Base-by-base conservation (phyloP, 2,113 vertebrate species). In the Cheilinus undulatus region DNA sequence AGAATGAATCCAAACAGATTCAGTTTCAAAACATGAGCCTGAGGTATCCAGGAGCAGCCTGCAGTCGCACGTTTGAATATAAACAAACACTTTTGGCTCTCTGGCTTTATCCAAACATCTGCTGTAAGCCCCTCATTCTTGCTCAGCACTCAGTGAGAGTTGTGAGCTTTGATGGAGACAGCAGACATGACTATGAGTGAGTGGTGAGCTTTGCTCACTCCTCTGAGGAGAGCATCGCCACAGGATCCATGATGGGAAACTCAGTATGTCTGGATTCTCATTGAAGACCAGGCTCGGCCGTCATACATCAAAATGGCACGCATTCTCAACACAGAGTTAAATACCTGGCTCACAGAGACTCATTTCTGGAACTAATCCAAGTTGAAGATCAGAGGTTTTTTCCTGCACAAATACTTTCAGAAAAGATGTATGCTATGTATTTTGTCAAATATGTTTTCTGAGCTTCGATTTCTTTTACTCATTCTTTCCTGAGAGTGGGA, bases 1-100 rank as follows among this genome's bases (percentile, higher is more conserved):
- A 70, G 78, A 82, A 86, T 69, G 62, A 82, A 72, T 90, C 69
- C 84, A 86, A 91, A 86, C 81, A 40, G 83, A 88, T 92, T 76
- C 45, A 26, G 80, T 93, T 93, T 92, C 91, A 88, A 91, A 92
- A 93, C 86, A 89, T 85, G 65, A 82, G 62, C 77, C 72, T 24
- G 58, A 62, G 66, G 66, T 78, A 75, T 82, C 69, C 34, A 59
- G 26, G 53, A 88, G 72, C 67, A 52, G 68, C 74, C 76, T 65
- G 70, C 57, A 73, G 68, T 82, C 76, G 19, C 69, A 89, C 76
- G 62, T 86, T 77, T 30, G 54, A 59, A 78, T 67, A 60, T 81
- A 85, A 86, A 89, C 80, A 83, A 79, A 88, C 76, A 70, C 80
- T 73, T 91, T 80, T 85, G 81, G 78, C 59, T 79, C 56, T 69